phyloP scores from a whole-genome alignment of 2,113 vertebrate species.

The human region DNA sequence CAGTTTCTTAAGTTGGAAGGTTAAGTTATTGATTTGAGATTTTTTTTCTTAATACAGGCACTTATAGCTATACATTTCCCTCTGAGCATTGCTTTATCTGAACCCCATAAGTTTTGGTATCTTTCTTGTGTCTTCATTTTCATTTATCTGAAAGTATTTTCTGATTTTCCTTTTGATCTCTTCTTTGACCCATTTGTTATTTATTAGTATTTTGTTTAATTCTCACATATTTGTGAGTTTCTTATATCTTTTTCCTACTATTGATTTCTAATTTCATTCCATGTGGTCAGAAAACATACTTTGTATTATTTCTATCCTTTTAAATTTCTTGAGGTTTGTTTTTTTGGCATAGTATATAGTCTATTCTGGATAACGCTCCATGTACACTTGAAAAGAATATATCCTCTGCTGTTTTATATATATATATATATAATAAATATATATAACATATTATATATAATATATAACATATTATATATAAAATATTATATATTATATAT shows the following conservation, averaged over 20 bases:
- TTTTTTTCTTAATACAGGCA: too few species aligned
- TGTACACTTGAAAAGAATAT: neutral
- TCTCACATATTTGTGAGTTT: neutral
- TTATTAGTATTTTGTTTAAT: neutral
- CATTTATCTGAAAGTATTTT: neutral
- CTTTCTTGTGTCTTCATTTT: too few species aligned
- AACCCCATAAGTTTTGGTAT: too few species aligned
- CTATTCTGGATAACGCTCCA: neutral
- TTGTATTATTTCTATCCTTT: neutral
- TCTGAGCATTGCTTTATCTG: neutral
- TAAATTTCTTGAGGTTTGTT: neutral
- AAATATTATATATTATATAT: too few species aligned
- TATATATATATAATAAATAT: too few species aligned
- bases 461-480: too few species aligned
- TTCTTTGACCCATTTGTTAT: neutral
- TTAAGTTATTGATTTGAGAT: neutral
- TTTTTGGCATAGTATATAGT: neutral
- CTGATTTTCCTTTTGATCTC: neutral
- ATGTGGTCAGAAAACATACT: neutral
- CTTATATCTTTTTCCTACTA: neutral
- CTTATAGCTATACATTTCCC: too few species aligned
- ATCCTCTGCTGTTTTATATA: neutral
- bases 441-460: too few species aligned
- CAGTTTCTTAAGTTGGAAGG: neutral
- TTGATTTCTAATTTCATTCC: neutral